These are phyloP conservation scores for Hydrolagus colliei DNA, from an alignment of 2,797 vertebrate species.

Conservation along the genomic window DNA sequence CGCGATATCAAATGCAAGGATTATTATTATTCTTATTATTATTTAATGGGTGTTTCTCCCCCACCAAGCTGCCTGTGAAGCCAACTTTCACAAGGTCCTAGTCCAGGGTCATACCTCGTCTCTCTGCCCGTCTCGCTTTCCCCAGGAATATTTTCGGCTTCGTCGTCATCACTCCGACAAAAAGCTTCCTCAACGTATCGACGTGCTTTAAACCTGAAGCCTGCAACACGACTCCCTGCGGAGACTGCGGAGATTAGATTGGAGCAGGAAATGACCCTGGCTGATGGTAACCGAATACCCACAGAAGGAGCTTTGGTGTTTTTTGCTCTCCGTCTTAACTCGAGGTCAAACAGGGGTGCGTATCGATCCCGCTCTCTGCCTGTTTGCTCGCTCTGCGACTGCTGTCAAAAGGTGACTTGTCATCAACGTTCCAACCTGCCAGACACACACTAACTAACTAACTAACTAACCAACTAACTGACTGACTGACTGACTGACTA, in stretches of 20 bases:
- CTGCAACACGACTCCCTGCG: constrained; percentile 52
- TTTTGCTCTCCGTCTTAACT: constrained; percentile 51
- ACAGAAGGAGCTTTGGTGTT: constrained; percentile 55
- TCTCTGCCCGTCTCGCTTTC: too few species aligned
- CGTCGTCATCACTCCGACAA: neutral
- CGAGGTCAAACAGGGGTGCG: constrained; percentile 58
- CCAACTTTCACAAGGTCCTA: neutral
- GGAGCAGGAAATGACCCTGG: constrained; percentile 45
- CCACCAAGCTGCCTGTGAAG: neutral
- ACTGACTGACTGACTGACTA: too few species aligned
- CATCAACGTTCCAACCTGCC: neutral
- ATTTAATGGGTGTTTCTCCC: too few species aligned
- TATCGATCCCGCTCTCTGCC: constrained; percentile 51
- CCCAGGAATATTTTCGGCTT: neutral
- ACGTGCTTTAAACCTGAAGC: constrained; percentile 37
- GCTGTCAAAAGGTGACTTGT: constrained; percentile 36
- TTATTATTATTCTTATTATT: too few species aligned
- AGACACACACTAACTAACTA: too few species aligned
- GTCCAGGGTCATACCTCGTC: neutral
- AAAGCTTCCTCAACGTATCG: neutral
- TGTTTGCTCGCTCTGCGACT: constrained; percentile 39
- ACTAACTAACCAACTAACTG: too few species aligned
- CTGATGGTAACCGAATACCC: constrained; percentile 68
- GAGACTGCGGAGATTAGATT: constrained; percentile 27
- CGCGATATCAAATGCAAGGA: too few species aligned